A percentile compares a stretch with the other conserved stretches of the same genome.
These are phyloP conservation scores for Schizopygopsis pylzovi DNA, from an alignment of 2,797 vertebrate genomes.

Conservation along the genomic window DNA sequence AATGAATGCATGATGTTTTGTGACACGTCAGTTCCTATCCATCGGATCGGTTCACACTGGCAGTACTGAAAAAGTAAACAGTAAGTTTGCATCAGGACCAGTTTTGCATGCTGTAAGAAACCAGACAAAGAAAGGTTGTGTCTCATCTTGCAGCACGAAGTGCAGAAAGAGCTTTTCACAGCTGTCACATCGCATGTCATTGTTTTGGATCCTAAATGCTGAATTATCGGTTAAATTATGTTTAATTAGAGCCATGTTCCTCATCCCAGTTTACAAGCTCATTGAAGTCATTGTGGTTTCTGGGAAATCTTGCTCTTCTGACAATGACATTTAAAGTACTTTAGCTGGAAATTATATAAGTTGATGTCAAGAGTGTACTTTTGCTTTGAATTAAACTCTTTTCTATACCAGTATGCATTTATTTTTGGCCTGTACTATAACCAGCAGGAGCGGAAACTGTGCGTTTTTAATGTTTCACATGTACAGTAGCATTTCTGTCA, in stretches of 20 bases:
- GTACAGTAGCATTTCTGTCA: neutral
- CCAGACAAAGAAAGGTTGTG: neutral
- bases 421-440: neutral
- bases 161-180: neutral
- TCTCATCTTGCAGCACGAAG: neutral
- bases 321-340: conserved; percentile 17
- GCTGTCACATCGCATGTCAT: conserved; percentile 39
- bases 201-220: conserved; percentile 29
- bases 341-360: conserved; percentile 12
- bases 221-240: conserved; percentile 49
- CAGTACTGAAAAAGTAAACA: neutral
- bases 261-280: conserved; percentile 46
- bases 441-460: neutral
- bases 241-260: conserved; percentile 54
- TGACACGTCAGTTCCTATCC: neutral
- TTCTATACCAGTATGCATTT: neutral
- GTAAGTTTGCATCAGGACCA: neutral
- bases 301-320: conserved; percentile 24
- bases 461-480: conserved; percentile 2
- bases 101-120: neutral
- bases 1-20: neutral
- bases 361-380: neutral
- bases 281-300: conserved; percentile 37
- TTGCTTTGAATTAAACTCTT: conserved; percentile 5
- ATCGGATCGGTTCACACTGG: neutral